Conservation (phyloP, 2,888 invertebrate genomes). For the Steinernema hermaphroditum region DNA sequence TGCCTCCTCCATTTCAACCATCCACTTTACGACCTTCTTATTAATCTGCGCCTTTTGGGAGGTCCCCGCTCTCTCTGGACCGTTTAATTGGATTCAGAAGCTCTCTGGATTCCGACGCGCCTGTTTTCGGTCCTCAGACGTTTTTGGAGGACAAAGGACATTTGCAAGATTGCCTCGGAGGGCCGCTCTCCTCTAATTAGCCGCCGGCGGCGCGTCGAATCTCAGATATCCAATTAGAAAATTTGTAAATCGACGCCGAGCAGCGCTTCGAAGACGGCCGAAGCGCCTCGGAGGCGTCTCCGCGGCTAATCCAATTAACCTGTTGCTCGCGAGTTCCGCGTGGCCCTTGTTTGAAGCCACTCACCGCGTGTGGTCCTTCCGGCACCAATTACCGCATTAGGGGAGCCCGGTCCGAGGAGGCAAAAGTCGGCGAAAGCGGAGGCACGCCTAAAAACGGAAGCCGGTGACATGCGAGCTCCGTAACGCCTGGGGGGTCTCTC, state of each 20-base stretch:
- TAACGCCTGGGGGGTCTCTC: background rate
- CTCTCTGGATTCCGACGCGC: no score
- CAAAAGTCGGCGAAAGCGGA: background rate
- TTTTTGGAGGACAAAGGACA: constrained; percentile 21
- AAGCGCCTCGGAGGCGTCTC: background rate
- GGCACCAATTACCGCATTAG: constrained; percentile 17
- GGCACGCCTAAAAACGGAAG: background rate
- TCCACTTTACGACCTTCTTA: constrained; percentile 8
- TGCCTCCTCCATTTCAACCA: background rate
- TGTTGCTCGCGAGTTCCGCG: constrained; percentile 6
- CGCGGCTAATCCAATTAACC: constrained; percentile 10
- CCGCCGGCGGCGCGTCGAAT: constrained; percentile 17
- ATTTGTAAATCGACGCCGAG: constrained; percentile 21
- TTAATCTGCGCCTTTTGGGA: background rate
- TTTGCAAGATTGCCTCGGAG: constrained; percentile 13
- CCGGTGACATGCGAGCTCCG: background rate
- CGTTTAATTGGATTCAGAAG: no score
- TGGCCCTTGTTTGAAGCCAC: constrained; percentile 17
- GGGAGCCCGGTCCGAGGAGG: background rate
- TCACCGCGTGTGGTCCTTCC: constrained; percentile 4
- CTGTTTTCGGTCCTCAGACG: constrained; percentile 17
- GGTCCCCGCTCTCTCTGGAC: background rate
- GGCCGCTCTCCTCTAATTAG: constrained; percentile 23
- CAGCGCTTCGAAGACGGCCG: background rate
- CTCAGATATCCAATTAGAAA: constrained; percentile 28